These are phyloP conservation scores for Harmothoe impar DNA, from an alignment of 2,888 invertebrate genomes.

Conservation along the genomic window DNA sequence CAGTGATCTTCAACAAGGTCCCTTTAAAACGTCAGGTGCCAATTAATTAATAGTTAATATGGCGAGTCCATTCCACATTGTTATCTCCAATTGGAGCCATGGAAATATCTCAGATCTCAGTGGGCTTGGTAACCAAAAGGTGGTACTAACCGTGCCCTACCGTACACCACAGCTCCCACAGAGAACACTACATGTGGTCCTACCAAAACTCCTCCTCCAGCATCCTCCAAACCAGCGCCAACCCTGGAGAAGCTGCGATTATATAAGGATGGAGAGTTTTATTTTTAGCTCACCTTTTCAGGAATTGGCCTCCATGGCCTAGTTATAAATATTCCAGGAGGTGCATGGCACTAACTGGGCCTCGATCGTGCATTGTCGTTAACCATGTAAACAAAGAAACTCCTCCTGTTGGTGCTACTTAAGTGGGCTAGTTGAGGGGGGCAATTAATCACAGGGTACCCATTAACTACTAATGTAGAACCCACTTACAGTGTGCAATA, in stretches of 20 bases:
- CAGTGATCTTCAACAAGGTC: no score
- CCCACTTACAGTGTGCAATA: no score
- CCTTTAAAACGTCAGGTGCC: neutral
- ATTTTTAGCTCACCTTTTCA: constrained; percentile 20
- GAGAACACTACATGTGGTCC: neutral
- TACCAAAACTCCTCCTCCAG: neutral
- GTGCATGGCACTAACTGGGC: neutral
- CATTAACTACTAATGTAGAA: no score
- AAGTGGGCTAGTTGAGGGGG: no score
- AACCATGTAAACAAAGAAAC: constrained; percentile 18
- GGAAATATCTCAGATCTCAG: no score
- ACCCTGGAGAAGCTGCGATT: neutral
- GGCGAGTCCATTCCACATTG: no score
- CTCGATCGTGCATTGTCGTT: neutral
- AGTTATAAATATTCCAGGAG: neutral
- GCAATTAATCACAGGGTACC: no score
- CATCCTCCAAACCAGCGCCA: neutral
- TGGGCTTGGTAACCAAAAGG: no score
- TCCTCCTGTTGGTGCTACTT: neutral
- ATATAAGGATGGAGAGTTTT: neutral
- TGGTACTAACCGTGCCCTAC: neutral
- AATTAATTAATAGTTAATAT: constrained; percentile 30
- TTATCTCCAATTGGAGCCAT: no score
- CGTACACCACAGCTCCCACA: neutral
- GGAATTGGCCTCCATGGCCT: constrained; percentile 17